These are phyloP conservation scores for Melikaiella ostensackeni DNA, from an alignment of 2,888 invertebrate genomes.

Conservation along the genomic window DNA sequence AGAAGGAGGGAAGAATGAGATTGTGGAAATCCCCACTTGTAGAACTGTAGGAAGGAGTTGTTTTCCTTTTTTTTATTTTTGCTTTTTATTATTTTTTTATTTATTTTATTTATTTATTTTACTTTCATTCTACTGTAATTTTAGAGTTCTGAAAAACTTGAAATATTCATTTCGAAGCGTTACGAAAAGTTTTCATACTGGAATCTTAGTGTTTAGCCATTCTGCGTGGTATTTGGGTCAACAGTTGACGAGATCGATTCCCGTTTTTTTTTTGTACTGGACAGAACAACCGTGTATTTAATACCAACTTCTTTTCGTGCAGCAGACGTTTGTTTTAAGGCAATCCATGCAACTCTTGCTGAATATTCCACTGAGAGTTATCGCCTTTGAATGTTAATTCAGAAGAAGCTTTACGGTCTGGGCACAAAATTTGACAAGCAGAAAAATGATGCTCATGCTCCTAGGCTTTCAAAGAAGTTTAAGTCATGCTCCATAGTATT, in stretches of 20 bases:
- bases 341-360: not conserved
- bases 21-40: no score
- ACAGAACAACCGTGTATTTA: no score
- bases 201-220: not conserved
- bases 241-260: not conserved
- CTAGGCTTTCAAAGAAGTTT: not conserved
- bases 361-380: not conserved
- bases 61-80: no score
- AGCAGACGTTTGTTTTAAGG: not conserved
- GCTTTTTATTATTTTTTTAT: no score
- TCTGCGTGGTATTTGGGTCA: not conserved
- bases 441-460: not conserved
- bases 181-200: not conserved
- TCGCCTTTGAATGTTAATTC: slow-evolving; percentile 2
- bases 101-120: not conserved
- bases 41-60: no score
- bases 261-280: no score
- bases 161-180: not conserved
- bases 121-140: not conserved
- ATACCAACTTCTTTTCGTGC: no score
- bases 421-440: not conserved
- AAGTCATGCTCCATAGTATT: no score
- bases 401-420: not conserved
- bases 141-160: not conserved
- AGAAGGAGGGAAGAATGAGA: no score